Conservation (phyloP, 2,888 invertebrate genomes). For the Kuschelorhynchus macadamiae region DNA sequence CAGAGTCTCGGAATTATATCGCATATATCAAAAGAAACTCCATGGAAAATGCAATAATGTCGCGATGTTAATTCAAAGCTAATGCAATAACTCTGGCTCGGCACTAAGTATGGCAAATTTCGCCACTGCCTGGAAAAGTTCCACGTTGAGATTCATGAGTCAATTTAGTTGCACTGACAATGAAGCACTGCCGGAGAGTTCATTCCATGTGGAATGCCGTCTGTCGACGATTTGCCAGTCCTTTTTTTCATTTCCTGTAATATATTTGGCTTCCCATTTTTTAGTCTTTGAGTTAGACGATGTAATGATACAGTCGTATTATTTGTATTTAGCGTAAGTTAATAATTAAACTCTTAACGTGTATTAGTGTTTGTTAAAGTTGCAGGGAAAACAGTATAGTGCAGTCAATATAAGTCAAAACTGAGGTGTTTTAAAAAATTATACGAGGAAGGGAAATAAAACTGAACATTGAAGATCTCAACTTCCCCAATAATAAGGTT, state of each 20-base stretch:
- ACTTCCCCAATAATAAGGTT: too few relatives aligned
- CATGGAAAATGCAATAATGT: slow-evolving; percentile 46
- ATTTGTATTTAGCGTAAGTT: too few relatives aligned
- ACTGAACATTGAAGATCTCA: too few relatives aligned
- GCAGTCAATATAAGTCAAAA: too few relatives aligned
- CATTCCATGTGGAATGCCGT: slow-evolving; percentile 60
- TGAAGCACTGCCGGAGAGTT: slow-evolving; percentile 60
- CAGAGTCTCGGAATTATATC: neutral
- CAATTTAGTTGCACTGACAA: slow-evolving; percentile 67
- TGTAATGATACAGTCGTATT: too few relatives aligned
- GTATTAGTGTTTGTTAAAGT: too few relatives aligned
- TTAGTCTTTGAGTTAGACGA: slow-evolving; percentile 4
- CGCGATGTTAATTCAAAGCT: slow-evolving; percentile 52
- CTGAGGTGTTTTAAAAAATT: too few relatives aligned
- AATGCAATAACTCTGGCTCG: slow-evolving; percentile 53
- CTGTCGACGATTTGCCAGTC: slow-evolving; percentile 32
- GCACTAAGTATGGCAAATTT: slow-evolving; percentile 53
- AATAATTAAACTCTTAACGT: too few relatives aligned
- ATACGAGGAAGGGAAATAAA: too few relatives aligned
- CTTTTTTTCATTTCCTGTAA: slow-evolving; percentile 16
- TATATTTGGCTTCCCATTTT: slow-evolving; percentile 20
- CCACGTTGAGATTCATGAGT: slow-evolving; percentile 66
- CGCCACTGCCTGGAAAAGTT: slow-evolving; percentile 56
- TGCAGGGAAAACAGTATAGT: too few relatives aligned
- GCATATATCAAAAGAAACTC: slow-evolving; percentile 26